Evolutionary conservation across 2,113 vertebrate genomes (phyloP).

Genomic region (Scytalopus superciliaris): DNA sequence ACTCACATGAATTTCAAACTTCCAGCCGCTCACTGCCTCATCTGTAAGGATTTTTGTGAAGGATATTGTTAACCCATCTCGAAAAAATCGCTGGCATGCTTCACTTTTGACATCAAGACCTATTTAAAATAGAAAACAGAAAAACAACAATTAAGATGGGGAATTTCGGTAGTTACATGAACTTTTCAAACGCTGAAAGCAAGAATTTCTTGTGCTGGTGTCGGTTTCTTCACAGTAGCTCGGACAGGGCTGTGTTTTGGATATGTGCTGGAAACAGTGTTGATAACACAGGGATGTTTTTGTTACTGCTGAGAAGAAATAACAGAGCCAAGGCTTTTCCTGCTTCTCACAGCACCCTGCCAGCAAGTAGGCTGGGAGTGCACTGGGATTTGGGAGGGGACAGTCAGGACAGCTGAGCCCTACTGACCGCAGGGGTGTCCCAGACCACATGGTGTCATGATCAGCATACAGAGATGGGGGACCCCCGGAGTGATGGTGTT

Average conservation of each 20-base stretch:
- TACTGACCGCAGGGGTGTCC: background rate
- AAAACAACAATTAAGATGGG: background rate
- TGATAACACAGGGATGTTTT: background rate
- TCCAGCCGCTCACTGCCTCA: slow-evolving; percentile 99
- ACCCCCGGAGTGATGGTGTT: background rate
- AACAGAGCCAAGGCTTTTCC: background rate
- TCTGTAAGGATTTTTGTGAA: slow-evolving; percentile 99
- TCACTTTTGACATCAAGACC: slow-evolving; percentile 99
- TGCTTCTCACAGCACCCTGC: background rate
- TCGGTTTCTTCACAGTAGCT: background rate
- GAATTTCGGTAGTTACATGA: background rate
- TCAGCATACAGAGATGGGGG: background rate
- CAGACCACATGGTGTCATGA: background rate
- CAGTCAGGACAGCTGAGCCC: background rate
- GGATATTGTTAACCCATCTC: slow-evolving; percentile 98
- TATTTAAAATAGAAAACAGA: slow-evolving; percentile 50
- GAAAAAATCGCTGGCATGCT: slow-evolving; percentile 99
- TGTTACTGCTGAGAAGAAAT: background rate
- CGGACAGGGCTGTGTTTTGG: background rate
- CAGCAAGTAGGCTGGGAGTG: background rate
- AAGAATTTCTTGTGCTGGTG: background rate
- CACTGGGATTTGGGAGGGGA: background rate
- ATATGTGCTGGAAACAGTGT: background rate
- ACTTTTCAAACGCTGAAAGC: background rate
- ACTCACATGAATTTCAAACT: slow-evolving; percentile 99